phyloP scores from a whole-genome alignment of 2,888 invertebrate genomes.

The Drepanosiphum platanoidis region DNA sequence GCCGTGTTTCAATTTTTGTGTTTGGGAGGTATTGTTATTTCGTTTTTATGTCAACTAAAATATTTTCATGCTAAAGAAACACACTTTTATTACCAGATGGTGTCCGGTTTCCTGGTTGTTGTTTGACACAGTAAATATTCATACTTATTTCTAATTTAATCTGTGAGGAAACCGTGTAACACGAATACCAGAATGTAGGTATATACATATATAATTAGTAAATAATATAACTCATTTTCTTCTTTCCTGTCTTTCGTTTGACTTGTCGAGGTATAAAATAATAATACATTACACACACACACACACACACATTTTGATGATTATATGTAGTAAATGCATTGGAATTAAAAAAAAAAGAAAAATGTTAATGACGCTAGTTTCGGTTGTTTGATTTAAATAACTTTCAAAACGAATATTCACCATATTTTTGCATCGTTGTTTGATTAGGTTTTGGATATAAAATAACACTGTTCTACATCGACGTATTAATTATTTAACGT shows the following conservation, averaged over 20 bases:
- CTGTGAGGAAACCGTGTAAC: neutral
- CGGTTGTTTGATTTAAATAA: neutral
- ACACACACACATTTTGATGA: neutral
- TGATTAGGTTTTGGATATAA: no score
- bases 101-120: conserved; percentile 12
- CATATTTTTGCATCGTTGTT: neutral
- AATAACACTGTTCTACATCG: no score
- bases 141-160: neutral
- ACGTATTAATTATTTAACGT: no score
- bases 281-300: neutral
- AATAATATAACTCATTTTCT: neutral
- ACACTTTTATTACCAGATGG: neutral
- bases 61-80: neutral
- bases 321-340: neutral
- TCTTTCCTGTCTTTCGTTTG: neutral
- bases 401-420: neutral
- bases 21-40: neutral
- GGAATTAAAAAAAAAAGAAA: neutral
- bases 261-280: neutral
- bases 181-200: neutral
- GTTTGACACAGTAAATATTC: conserved; percentile 1
- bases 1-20: neutral
- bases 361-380: no score
- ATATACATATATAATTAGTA: neutral
- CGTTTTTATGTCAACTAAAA: neutral